phyloP scores from a whole-genome alignment of 2,113 vertebrate species.

The Hippoglossus stenolepis region DNA sequence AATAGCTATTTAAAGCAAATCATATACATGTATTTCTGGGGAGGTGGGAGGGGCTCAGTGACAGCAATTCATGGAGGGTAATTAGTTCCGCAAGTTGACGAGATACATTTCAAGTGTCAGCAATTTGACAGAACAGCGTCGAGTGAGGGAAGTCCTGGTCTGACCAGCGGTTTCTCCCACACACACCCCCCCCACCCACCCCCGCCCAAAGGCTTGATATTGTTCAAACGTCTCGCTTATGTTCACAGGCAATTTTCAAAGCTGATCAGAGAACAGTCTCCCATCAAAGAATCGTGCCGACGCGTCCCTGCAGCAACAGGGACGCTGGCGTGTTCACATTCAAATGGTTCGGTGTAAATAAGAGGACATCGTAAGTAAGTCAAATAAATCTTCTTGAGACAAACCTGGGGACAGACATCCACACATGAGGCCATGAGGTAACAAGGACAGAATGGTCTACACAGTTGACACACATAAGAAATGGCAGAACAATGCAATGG shows the following conservation, averaged over 20 bases:
- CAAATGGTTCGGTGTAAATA: conserved; percentile 61
- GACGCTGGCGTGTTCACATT: conserved; percentile 67
- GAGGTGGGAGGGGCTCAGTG: conserved; percentile 57
- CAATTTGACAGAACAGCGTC: conserved; percentile 58
- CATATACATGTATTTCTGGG: conserved; percentile 9
- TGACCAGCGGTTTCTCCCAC: background rate
- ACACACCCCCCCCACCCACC: fast-evolving
- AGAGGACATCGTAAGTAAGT: conserved; percentile 39
- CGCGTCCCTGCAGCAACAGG: conserved; percentile 45
- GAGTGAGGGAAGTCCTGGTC: conserved; percentile 39
- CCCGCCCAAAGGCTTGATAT: background rate
- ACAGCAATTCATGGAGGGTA: conserved; percentile 57
- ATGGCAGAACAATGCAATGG: conserved; percentile 64
- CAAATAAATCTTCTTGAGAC: conserved; percentile 60
- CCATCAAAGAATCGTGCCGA: conserved; percentile 36
- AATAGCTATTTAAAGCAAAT: conserved; percentile 34
- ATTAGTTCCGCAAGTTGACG: conserved; percentile 42
- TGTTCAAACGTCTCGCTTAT: conserved; percentile 50
- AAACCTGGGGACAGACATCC: conserved; percentile 61
- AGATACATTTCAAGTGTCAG: conserved; percentile 79
- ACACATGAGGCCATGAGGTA: conserved; percentile 61
- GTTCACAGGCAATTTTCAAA: conserved; percentile 60
- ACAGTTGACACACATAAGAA: conserved; percentile 62
- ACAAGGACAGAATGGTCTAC: conserved; percentile 57
- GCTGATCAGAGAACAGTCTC: conserved; percentile 60